Percentiles rank a stretch among this genome's conserved stretches.
Conservation (phyloP, 2,113 vertebrate genomes). For the Loxodonta africana region DNA sequence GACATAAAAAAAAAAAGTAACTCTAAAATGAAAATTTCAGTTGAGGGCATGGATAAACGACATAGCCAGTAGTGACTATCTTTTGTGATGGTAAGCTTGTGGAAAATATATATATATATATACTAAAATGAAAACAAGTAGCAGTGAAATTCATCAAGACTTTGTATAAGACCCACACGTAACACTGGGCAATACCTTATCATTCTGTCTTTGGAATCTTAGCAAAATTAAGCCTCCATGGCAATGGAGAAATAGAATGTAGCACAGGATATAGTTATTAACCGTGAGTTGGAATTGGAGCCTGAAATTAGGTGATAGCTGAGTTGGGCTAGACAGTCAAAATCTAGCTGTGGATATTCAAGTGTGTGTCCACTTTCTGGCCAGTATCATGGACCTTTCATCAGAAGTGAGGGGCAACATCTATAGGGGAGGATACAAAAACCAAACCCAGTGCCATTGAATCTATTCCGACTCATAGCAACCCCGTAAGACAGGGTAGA, state of each 20-base stretch:
- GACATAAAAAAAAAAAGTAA: not conserved
- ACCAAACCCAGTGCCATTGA: too few relatives aligned
- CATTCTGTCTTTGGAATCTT: not conserved
- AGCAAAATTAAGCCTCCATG: not conserved
- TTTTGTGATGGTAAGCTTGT: not conserved
- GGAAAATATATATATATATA: not conserved
- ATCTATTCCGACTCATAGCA: too few relatives aligned
- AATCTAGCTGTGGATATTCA: not conserved
- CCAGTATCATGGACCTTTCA: accelerated
- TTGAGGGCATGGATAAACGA: not conserved
- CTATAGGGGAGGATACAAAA: too few relatives aligned
- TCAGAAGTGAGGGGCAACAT: not conserved
- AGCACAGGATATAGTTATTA: not conserved
- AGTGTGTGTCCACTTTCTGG: not conserved
- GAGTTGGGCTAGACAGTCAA: too few relatives aligned
- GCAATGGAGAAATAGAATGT: not conserved
- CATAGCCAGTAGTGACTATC: not conserved
- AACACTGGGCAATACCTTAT: not conserved
- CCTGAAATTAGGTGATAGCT: not conserved
- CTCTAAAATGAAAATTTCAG: not conserved
- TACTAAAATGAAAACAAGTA: not conserved
- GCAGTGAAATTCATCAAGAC: not conserved
- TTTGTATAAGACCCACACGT: accelerated
- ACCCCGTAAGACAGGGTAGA: too few relatives aligned
- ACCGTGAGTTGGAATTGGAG: not conserved